A percentile compares a stretch with the other conserved stretches of the same genome.
Evolutionary conservation across 2,888 invertebrate genomes (phyloP).

Genomic region (Clivina fossor): DNA sequence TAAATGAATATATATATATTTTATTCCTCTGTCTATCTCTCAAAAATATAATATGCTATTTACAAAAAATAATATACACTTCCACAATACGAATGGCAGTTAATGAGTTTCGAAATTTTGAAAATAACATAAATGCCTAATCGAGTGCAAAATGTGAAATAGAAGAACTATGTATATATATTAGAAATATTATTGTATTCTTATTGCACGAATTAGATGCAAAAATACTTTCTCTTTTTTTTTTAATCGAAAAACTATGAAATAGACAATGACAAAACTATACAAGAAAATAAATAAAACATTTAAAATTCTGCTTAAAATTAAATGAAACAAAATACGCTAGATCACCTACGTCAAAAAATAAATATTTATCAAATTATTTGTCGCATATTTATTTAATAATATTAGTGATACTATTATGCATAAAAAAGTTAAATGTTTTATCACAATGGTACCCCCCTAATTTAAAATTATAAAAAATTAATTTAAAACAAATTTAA

Average conservation of each 20-base stretch:
- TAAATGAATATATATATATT: conserved; percentile 30
- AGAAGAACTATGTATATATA: neutral
- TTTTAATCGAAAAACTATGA: neutral
- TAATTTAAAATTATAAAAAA: neutral
- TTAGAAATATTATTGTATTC: conserved; percentile 27
- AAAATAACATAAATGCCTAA: conserved; percentile 10
- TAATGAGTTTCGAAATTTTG: conserved; percentile 22
- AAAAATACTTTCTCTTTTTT: no score
- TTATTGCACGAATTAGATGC: conserved; percentile 27
- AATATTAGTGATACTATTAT: no score
- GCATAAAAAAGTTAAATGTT: no score
- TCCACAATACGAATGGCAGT: conserved; percentile 38
- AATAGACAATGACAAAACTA: neutral
- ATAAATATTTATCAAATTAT: no score
- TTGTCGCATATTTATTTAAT: no score
- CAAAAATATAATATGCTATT: conserved; percentile 34
- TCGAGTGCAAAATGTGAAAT: conserved; percentile 5
- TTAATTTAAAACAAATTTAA: neutral
- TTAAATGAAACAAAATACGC: conserved; percentile 7
- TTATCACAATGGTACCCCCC: no score
- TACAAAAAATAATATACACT: conserved; percentile 32
- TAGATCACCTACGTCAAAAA: no score
- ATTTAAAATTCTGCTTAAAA: neutral
- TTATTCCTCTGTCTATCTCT: no score
- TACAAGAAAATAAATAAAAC: conserved; percentile 14